phyloP scores from a whole-genome alignment of 2,888 invertebrate species.

The Phlogophora meticulosa region DNA sequence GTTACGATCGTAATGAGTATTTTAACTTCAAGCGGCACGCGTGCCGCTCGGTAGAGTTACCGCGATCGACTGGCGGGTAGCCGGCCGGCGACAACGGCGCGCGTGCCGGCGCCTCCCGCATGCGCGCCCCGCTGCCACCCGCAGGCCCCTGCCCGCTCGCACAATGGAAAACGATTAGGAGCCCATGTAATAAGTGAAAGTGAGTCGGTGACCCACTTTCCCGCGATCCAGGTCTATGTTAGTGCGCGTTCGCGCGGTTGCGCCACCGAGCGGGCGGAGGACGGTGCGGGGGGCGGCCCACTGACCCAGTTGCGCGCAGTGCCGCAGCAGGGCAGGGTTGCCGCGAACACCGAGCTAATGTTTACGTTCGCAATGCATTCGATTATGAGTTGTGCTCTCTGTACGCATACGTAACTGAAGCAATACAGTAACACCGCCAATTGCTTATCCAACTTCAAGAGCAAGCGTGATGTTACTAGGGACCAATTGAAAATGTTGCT shows the following conservation, averaged over 20 bases:
- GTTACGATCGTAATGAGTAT: constrained; percentile 84
- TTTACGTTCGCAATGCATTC: constrained; percentile 86
- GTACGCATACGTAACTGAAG: constrained; percentile 65
- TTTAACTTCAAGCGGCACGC: constrained; percentile 77
- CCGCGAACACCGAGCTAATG: constrained; percentile 86
- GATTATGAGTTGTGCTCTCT: constrained; percentile 71
- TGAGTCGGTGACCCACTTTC: constrained; percentile 97
- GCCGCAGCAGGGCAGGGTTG: constrained; percentile 92
- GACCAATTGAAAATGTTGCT: constrained; percentile 5
- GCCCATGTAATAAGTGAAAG: constrained; percentile 97
- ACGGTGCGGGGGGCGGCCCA: constrained; percentile 93
- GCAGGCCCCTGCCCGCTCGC: constrained; percentile 91
- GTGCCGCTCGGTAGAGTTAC: constrained; percentile 84
- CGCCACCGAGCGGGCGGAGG: constrained; percentile 91
- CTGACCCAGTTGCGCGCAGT: constrained; percentile 95
- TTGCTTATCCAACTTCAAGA: constrained; percentile 30
- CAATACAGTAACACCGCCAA: constrained; percentile 45
- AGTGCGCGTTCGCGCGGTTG: constrained; percentile 91
- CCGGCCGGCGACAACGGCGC: constrained; percentile 88
- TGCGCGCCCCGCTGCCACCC: constrained; percentile 89
- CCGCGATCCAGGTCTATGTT: constrained; percentile 98
- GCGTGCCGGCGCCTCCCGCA: constrained; percentile 90
- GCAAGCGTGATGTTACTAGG: constrained; percentile 4
- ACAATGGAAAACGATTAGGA: constrained; percentile 94
- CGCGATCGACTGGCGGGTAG: constrained; percentile 90